Evolutionary conservation across 2,113 vertebrate genomes (phyloP), one percentile per base, ranked within the genome.

Genomic region (Scomber colias): DNA sequence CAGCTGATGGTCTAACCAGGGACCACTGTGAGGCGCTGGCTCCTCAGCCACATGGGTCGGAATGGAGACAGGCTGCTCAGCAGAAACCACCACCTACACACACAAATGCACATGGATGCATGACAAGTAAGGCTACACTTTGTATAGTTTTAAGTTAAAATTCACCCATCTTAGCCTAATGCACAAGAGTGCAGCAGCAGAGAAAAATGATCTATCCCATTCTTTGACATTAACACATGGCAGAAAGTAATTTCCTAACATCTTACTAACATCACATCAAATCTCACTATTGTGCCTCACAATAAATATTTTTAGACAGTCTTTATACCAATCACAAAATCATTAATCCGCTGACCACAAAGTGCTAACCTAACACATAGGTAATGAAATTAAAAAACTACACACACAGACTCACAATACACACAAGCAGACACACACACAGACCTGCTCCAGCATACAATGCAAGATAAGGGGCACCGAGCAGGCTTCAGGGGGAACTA

Each of bases 391-490:
- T 9, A 9, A 40, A 40, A 40, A 9, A 40, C 35, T 40, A 40
- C 35, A 40, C 35, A 40, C 27, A 54, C 21, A 54, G 21, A 71
- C 40, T 35, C 10, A 73, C 49, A 77, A 40, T n/a, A 14, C 13
- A 49, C 19, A 16, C 57, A 56, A 11, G 9, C 21, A 54, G 24
- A 27, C 3, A 59, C 50, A 57, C 24, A 76, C 3, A 46, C 77
- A 21, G 49, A 98, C 98, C 96, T 99, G 97, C 64, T 99, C 96
- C 62, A 98, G 84, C 89, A 98, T 93, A 80, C 97, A 97, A 71
- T 96, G 89, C 64, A 99, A 71, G 14, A 99, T 92, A 40, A 99
- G 90, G 3, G 97, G 80, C 59, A 98, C 94, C 61, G 97, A 97
- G 76, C 95, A 73, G 40, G 88, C 94, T 68, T 97, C 96, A 16